Conservation (phyloP, 2,113 vertebrate genomes). For the Hystrix brachyura region DNA sequence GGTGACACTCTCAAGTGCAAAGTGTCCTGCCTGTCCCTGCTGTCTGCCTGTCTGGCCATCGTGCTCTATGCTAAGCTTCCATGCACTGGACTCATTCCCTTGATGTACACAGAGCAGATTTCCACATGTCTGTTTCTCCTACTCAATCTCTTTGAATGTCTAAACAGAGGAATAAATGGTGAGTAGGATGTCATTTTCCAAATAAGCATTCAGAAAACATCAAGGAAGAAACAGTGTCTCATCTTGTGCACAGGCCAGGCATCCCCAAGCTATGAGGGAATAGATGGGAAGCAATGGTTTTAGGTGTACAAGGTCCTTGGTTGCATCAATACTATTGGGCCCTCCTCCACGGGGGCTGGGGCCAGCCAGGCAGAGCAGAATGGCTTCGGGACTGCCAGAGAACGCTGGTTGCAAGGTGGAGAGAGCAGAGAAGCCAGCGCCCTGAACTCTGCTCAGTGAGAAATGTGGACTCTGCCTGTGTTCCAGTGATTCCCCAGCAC, state of each 20-base stretch:
- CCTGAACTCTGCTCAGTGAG: background rate
- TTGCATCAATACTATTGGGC: background rate
- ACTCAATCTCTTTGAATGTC: background rate
- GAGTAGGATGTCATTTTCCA: constrained; percentile 17
- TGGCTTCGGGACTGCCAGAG: background rate
- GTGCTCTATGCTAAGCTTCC: background rate
- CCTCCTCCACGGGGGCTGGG: background rate
- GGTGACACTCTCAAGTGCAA: background rate
- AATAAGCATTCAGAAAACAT: background rate
- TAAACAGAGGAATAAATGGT: background rate
- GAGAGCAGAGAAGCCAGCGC: background rate
- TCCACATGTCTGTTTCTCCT: background rate
- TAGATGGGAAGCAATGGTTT: background rate
- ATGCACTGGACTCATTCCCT: background rate
- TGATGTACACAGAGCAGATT: background rate
- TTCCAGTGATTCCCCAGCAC: background rate
- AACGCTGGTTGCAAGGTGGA: background rate
- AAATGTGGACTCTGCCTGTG: background rate
- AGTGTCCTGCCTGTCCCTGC: background rate
- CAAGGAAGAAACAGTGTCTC: background rate
- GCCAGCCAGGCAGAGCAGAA: background rate
- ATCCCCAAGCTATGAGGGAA: background rate
- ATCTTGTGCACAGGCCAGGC: background rate
- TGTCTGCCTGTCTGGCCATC: background rate
- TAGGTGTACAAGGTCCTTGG: background rate